Conservation (phyloP, 2,797 vertebrate genomes). For the Periparus ater region DNA sequence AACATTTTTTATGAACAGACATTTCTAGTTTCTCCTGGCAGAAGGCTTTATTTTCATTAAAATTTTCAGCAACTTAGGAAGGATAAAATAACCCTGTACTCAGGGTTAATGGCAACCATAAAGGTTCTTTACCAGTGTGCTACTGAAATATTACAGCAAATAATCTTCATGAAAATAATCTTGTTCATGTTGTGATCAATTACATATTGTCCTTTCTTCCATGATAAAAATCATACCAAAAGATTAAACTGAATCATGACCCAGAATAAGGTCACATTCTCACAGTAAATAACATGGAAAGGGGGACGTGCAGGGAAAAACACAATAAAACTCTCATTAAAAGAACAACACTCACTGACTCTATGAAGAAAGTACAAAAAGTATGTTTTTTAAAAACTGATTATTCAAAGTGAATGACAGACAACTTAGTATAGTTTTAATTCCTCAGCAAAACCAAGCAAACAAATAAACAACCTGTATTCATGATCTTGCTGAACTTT, state of each 20-base stretch:
- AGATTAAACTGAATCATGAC: not conserved
- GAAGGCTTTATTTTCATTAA: not conserved
- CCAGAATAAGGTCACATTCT: not conserved
- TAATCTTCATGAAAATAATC: not conserved
- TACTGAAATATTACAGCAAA: constrained; percentile 10
- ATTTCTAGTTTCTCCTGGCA: not conserved
- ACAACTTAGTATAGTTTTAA: not conserved
- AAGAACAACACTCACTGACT: not conserved
- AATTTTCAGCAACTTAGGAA: not conserved
- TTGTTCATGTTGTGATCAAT: not conserved
- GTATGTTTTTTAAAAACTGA: not conserved
- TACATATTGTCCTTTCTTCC: not conserved
- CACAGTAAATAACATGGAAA: not conserved
- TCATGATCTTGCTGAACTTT: not conserved
- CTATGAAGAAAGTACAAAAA: not conserved
- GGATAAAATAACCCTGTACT: not conserved
- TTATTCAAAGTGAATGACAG: not conserved
- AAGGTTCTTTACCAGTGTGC: not conserved
- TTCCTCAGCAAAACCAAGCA: not conserved
- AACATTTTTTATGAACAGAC: not conserved
- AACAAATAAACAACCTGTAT: not conserved
- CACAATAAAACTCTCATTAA: not conserved
- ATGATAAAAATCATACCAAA: not conserved
- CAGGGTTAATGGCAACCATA: not conserved
- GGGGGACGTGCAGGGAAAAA: not conserved